These are phyloP conservation scores for Zapornia atra DNA, from an alignment of 2,113 vertebrate species.

Conservation along the genomic window DNA sequence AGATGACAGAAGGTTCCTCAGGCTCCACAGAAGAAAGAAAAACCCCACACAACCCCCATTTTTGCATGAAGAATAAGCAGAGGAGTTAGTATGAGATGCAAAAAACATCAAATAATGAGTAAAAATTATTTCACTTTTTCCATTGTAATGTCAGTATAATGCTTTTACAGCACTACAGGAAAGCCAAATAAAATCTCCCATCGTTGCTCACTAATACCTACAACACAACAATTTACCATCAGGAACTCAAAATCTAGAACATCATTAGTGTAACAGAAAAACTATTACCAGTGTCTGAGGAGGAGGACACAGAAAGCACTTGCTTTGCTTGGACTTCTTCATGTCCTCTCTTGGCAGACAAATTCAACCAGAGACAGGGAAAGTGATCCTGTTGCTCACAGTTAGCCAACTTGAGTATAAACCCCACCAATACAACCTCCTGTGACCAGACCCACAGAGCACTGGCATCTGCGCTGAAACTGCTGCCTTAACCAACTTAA, in stretches of 20 bases:
- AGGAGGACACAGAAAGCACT: not conserved
- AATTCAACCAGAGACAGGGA: not conserved
- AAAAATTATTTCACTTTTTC: not conserved
- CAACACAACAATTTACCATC: not conserved
- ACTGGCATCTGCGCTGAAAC: not conserved
- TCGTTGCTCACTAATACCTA: not conserved
- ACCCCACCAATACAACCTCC: not conserved
- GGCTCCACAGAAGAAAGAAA: not conserved
- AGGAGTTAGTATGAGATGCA: not conserved
- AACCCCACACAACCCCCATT: not conserved
- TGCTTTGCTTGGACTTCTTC: not conserved
- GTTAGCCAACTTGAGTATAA: not conserved
- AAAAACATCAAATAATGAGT: not conserved
- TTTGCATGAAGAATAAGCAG: not conserved
- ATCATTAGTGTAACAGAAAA: not conserved
- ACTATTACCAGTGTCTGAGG: not conserved
- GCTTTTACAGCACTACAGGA: not conserved
- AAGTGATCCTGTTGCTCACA: accelerated
- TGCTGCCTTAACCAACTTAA: not conserved
- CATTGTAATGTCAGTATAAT: not conserved
- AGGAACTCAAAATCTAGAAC: not conserved
- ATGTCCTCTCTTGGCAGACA: not conserved
- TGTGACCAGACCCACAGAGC: not conserved
- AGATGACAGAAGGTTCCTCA: not conserved
- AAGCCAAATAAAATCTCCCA: not conserved